These are phyloP conservation scores for Symphodus melops DNA, from an alignment of 2,113 vertebrate species.

Conservation along the genomic window DNA sequence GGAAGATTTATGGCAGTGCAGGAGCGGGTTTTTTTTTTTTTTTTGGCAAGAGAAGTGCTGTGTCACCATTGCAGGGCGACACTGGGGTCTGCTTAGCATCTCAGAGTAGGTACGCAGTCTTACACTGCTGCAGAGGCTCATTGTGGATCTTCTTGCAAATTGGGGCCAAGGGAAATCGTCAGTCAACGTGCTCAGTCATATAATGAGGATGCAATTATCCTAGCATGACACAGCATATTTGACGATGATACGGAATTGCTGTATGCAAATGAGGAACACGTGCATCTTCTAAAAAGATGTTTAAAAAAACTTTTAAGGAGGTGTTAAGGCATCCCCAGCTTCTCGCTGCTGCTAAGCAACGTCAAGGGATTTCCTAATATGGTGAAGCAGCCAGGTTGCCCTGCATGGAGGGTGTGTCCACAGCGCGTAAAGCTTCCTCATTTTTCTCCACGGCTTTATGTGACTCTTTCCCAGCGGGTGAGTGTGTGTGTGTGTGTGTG, in stretches of 20 bases:
- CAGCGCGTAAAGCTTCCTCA: conserved; percentile 52
- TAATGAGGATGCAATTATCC: conserved; percentile 29
- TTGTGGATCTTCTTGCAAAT: conserved; percentile 26
- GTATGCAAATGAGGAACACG: conserved; percentile 6
- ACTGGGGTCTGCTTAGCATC: conserved; percentile 44
- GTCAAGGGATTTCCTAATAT: conserved; percentile 81
- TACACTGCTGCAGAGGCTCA: conserved; percentile 42
- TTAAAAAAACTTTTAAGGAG: conserved; percentile 2
- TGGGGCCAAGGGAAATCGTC: conserved; percentile 4
- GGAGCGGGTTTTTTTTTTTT: too few relatives aligned
- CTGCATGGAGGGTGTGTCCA: conserved; percentile 69
- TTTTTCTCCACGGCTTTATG: conserved; percentile 2
- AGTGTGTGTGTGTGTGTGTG: conserved; percentile 45
- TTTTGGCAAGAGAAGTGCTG: conserved; percentile 69
- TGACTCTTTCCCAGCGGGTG: conserved; percentile 10
- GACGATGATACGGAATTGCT: not conserved
- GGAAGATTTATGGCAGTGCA: conserved; percentile 69
- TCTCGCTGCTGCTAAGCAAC: conserved; percentile 81
- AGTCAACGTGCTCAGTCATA: conserved; percentile 14
- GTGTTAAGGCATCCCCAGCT: conserved; percentile 72
- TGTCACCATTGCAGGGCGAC: conserved; percentile 65
- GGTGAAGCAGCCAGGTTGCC: conserved; percentile 65
- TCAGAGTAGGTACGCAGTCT: conserved; percentile 31
- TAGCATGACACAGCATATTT: conserved; percentile 52
- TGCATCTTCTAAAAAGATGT: not conserved